A percentile compares a stretch with the other conserved stretches of the same genome.
These are phyloP conservation scores for Ganaspis sp. DNA, from an alignment of 1,140 invertebrate genomes.

Conservation along the genomic window DNA sequence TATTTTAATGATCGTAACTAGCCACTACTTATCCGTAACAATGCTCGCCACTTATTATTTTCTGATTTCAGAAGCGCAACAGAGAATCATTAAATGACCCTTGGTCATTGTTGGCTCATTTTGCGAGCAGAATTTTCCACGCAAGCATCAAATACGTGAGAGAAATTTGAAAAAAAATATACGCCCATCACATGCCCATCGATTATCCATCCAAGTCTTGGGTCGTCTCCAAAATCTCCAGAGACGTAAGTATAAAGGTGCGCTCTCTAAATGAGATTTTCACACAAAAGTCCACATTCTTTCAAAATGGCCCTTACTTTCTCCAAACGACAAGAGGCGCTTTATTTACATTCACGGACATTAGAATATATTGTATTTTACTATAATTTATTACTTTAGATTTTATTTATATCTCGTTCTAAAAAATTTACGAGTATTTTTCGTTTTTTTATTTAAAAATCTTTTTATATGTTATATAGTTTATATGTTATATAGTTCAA, in stretches of 20 bases:
- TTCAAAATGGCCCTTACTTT: neutral
- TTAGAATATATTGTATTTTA: neutral
- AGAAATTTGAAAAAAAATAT: neutral
- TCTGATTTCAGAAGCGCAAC: neutral
- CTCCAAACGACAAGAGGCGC: neutral
- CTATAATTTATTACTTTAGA: neutral
- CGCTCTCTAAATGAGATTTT: neutral
- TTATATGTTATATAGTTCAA: no score
- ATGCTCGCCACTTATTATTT: slow-evolving; percentile 8
- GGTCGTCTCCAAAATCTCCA: neutral
- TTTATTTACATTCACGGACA: slow-evolving; percentile 10
- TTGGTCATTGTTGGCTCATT: neutral
- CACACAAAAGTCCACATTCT: neutral
- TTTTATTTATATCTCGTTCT: neutral
- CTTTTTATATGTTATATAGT: no score
- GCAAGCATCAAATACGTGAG: neutral
- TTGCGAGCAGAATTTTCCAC: neutral
- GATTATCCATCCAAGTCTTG: neutral
- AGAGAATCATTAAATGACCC: neutral
- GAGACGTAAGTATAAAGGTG: neutral
- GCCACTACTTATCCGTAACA: neutral
- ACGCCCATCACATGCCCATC: neutral
- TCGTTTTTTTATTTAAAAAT: no score
- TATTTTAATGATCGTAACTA: neutral
- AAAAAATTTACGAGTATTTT: no score